Conservation (phyloP, 2,113 vertebrate species). For the Amphiprion ocellaris region DNA sequence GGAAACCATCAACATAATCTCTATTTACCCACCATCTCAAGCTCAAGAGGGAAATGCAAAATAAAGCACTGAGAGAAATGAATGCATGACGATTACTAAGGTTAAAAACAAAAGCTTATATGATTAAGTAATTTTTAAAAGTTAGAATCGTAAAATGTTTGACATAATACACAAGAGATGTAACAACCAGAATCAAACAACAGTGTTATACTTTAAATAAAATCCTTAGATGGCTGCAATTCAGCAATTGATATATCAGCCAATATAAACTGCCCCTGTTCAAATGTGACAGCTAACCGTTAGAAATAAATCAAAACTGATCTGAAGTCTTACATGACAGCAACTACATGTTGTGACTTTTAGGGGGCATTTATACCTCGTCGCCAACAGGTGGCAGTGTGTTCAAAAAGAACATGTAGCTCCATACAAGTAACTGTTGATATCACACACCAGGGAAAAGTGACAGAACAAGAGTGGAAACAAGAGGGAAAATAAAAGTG, state of each 20-base stretch:
- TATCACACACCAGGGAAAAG: conserved; percentile 58
- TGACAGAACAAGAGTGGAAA: conserved; percentile 39
- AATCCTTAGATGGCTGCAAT: conserved; percentile 64
- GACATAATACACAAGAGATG: conserved; percentile 61
- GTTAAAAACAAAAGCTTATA: conserved; percentile 64
- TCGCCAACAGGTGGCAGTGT: conserved; percentile 82
- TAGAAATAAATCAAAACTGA: conserved; percentile 40
- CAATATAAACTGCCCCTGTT: conserved; percentile 55
- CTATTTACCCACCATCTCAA: conserved; percentile 62
- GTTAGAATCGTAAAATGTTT: conserved; percentile 67
- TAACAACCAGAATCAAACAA: conserved; percentile 66
- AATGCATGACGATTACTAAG: conserved; percentile 79
- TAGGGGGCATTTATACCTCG: conserved; percentile 62
- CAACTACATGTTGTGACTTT: conserved; percentile 47
- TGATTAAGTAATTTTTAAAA: conserved; percentile 80
- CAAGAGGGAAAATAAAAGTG: conserved; percentile 44
- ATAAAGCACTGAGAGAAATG: conserved; percentile 64
- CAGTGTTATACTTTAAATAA: conserved; percentile 76
- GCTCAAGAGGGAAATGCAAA: conserved; percentile 43
- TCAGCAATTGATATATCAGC: conserved; percentile 66
- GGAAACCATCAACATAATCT: conserved; percentile 85
- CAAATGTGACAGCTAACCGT: conserved; percentile 41
- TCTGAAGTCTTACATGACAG: conserved; percentile 38
- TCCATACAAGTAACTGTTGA: conserved; percentile 47
- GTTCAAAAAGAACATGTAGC: conserved; percentile 69